Evolutionary conservation across 2,797 vertebrate genomes (phyloP), one percentile per base, ranked within the genome.

Genomic region (Danio albolineatus): DNA sequence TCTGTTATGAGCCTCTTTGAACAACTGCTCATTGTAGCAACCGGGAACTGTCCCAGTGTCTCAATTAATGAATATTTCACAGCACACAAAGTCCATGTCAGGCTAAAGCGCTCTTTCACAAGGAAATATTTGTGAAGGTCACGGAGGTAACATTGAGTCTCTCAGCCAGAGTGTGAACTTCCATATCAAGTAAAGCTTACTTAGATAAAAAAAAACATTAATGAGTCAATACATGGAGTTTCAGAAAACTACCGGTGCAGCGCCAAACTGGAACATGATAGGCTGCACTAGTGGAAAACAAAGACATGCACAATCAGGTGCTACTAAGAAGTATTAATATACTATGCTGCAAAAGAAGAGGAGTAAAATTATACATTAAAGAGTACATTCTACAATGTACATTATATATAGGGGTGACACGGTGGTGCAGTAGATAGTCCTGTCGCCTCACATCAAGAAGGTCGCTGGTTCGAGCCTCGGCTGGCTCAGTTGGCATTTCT

Each of bases 21-120:
- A 86, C 82, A 86, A 84, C 59, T 80, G 82, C 53, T 82, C 80
- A 78, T 80, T 86, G 85, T 86, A 74, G 80, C 28, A 38, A 84
- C 69, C 78, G 80, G 82, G 85, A 84, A 75, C 73, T 59, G 57
- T 79, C 70, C 77, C 81, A 84, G 44, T 66, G 76, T 76, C 61
- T 69, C 76, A 83, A 84, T 84, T 65, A 76, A 84, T 78, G 28
- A 81, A 78, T 81, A 78, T 82, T 83, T 84, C 28, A 78, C 60
- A 38, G 78, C 38, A 81, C 21, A 76, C 44, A 79, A 69, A 66
- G 48, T 79, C 61, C 28, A 49, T 62, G 36, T 43, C 7, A 62
- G 49, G 21, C 16, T 76, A 51, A 76, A 79, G 61, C 51, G 66
- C 21, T 51, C 51, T 56, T 69, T 41, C 41, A 80, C 67, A 67